Conservation (phyloP, 1,140 invertebrate genomes). For the Macrocentrus cingulum region DNA sequence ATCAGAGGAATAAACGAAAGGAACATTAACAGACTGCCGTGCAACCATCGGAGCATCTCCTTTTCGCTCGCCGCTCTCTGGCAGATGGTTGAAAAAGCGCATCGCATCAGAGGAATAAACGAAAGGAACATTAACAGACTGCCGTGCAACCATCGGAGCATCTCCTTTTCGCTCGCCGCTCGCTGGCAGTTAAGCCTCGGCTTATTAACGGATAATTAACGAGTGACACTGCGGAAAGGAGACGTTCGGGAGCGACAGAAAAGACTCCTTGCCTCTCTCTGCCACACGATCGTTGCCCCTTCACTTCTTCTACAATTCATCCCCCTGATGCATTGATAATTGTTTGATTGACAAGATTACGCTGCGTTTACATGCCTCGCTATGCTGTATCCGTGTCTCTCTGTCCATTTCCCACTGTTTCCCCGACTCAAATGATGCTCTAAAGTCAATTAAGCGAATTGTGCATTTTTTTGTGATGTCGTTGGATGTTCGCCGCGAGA, state of each 20-base stretch:
- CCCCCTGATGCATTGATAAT: slow-evolving; percentile 53
- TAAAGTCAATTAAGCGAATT: too few relatives aligned
- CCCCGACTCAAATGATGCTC: too few relatives aligned
- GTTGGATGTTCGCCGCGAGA: too few relatives aligned
- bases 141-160: slow-evolving; percentile 1
- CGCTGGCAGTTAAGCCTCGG: slow-evolving; percentile 48
- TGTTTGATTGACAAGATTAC: slow-evolving; percentile 61
- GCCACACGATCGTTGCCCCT: slow-evolving; percentile 13
- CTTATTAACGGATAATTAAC: slow-evolving; percentile 60
- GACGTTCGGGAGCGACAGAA: slow-evolving; percentile 34
- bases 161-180: slow-evolving; percentile 20
- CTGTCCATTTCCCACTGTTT: slow-evolving; percentile 25
- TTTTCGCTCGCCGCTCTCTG: slow-evolving; percentile 27
- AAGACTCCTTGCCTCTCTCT: not conserved
- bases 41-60: slow-evolving; percentile 3
- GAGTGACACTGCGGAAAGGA: slow-evolving; percentile 52
- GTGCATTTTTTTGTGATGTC: too few relatives aligned
- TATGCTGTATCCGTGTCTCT: slow-evolving; percentile 12
- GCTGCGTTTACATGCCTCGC: slow-evolving; percentile 53
- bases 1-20: not conserved
- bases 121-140: not conserved
- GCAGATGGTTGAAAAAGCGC: slow-evolving; percentile 33
- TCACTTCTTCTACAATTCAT: slow-evolving; percentile 30
- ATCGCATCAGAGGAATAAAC: not conserved
- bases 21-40: not conserved